Percentiles rank a stretch among this genome's conserved stretches.
Evolutionary conservation across 2,113 vertebrate genomes (phyloP).

Genomic region (Rhinichthys klamathensis): DNA sequence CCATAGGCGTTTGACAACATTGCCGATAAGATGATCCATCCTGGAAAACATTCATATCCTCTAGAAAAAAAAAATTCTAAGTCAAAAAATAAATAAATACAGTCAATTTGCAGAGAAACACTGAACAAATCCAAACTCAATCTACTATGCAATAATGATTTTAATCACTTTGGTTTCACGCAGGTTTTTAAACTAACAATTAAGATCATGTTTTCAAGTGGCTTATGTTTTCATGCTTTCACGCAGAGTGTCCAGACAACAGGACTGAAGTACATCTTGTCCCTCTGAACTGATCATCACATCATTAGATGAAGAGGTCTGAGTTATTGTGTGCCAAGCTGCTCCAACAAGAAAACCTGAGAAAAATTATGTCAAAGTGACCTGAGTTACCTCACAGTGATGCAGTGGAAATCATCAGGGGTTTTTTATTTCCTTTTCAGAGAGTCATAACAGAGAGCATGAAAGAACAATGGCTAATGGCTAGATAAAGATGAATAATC

Average conservation of each 20-base stretch:
- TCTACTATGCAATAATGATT: background rate
- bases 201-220: background rate
- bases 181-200: background rate
- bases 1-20: background rate
- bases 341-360: background rate
- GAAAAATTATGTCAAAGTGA: background rate
- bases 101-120: background rate
- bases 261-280: conserved; percentile 1
- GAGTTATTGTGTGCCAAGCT: background rate
- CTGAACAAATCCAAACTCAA: background rate
- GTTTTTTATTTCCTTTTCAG: background rate
- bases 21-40: background rate
- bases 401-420: background rate
- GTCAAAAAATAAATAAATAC: background rate
- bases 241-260: background rate
- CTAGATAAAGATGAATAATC: conserved; percentile 10
- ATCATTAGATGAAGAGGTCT: conserved; percentile 18
- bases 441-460: background rate
- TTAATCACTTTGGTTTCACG: background rate
- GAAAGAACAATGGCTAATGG: background rate
- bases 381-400: background rate
- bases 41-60: background rate
- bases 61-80: no score
- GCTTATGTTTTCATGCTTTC: background rate
- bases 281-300: background rate